Base-by-base conservation (phyloP, 2,113 vertebrate genomes). In the Mustelus asterias region DNA sequence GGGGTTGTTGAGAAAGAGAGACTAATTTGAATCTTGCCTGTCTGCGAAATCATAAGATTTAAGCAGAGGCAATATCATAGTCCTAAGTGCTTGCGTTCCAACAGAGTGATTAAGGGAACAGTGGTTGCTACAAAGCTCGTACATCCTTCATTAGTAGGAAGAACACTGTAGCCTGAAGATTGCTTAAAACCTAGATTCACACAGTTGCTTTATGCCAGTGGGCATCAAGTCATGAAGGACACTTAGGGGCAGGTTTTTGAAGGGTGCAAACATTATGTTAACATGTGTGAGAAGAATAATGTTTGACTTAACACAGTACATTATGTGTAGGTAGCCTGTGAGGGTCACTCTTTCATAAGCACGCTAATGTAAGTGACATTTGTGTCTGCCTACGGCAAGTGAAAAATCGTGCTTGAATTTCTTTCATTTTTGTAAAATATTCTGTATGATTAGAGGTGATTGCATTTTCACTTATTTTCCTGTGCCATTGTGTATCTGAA, bases 131-230 rank as follows among this genome's bases (percentile, higher is more conserved):
- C 37, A 26, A 95, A 95, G 41, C 69, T 70, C 20, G 13, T 48
- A 63, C 16, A 95, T 95, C 67, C 69, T n/a, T 95, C 67, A 95
- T 72, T 95, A 48, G 41, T 70, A 70, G 29, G 67, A 95, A 72
- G 37, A 92, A 54, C 0, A 16, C 58, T n/a, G 29, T 63, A 29
- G 60, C 14, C 67, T 72, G 37, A 95, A 72, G 37, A 95, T 70
- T 95, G 65, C 26, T 95, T 72, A 70, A 95, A 95, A 48, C 22
- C 41, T 72, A 14, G 67, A 95, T 72, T 70, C 24, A 72, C 20
- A 70, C 16, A 94, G 22, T 72, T 95, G 37, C 41, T 58, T 48
- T 48, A 48, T 70, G 11, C 41, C 33, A 1, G n/a, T 83, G 78
- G 26, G 78, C 78, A 83, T 58, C 24, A 63, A 65, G 60, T 20